Evolutionary conservation across 2,797 vertebrate species (phyloP).

Genomic region (Sebastes melanostomus): DNA sequence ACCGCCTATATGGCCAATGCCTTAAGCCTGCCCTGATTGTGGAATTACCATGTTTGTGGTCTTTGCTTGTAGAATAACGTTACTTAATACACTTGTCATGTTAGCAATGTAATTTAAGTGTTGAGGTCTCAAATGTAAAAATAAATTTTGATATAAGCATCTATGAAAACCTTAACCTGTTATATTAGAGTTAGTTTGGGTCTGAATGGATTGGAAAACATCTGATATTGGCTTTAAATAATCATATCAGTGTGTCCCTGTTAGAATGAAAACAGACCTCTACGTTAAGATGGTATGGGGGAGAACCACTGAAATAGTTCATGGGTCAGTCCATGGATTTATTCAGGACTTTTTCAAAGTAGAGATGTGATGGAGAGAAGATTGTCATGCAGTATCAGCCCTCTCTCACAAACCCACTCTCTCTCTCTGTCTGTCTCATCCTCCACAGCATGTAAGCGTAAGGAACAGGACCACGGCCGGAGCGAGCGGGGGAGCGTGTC

Average conservation of each 20-base stretch:
- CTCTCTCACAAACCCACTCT: constrained; percentile 9
- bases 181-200: neutral
- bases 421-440: constrained; percentile 5
- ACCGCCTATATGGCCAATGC: too few species aligned
- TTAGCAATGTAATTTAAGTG: neutral
- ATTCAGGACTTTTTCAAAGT: neutral
- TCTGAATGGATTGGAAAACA: neutral
- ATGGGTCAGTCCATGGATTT: neutral
- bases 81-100: neutral
- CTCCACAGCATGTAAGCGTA: constrained; percentile 93
- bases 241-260: neutral
- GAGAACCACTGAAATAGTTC: neutral
- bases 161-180: neutral
- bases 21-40: neutral
- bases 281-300: neutral
- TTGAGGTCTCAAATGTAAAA: neutral
- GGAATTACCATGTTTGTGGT: neutral
- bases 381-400: neutral
- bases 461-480: constrained; percentile 95
- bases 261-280: neutral
- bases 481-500: constrained; percentile 91
- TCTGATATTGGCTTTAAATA: neutral
- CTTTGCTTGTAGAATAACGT: neutral
- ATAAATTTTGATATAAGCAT: neutral
- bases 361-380: neutral